Evolutionary conservation across 2,888 invertebrate genomes (phyloP), one percentile per base, ranked within the genome.

Genomic region (Hyposoter didymator): DNA sequence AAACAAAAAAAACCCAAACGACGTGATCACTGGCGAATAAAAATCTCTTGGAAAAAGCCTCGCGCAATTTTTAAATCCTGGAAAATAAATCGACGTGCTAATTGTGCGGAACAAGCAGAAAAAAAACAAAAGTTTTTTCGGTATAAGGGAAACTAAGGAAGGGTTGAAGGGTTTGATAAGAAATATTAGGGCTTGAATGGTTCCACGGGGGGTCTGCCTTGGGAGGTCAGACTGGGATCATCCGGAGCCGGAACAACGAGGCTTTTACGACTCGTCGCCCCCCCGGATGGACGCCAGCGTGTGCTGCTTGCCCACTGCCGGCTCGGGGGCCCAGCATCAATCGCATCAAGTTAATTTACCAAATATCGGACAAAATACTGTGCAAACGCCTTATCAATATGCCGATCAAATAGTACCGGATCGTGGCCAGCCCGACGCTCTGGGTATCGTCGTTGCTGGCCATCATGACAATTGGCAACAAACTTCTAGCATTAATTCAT

Each of bases 221-320:
- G 91, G 90, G 90, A 90, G 91, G 90, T 88, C 90, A 89, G 91
- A 90, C 90, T 90, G 91, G 92, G 91, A 91, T 91, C 91, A 91
- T 90, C 89, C 89, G 88, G 92, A 90, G 88, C 90, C 89, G 88
- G 91, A 91, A 90, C 90, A 91, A 89, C 90, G 91, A 89, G 91
- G 91, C 88, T 93, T 93, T 90, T 92, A 93, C 92, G 93, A 93
- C 89, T 91, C 91, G 91, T 92, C 92, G 90, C 91, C 92, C 90
- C 92, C 91, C 90, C 93, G 93, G 91, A 93, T 93, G 93, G 93
- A 93, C 92, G 93, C 92, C 90, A 93, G 93, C 92, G 92, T 93
- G 91, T 93, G 93, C 89, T 93, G 93, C 85, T 89, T 93, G 91
- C 91, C 92, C 88, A 91, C 89, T 90, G 92, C 91, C 91, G 93